Conservation (phyloP, 2,888 invertebrate species). For the Monochamus alternatus region DNA sequence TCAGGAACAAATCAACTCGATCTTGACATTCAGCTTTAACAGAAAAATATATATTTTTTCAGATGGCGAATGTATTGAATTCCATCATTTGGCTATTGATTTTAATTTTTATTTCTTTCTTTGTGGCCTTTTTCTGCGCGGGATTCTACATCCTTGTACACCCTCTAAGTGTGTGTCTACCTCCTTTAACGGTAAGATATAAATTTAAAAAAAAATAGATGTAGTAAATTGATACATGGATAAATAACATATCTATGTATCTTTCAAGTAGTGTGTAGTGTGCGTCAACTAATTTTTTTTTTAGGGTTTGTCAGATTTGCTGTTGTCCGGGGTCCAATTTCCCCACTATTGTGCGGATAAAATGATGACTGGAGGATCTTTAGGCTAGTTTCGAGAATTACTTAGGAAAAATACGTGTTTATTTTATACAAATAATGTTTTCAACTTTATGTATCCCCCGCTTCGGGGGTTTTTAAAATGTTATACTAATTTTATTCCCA, state of each 20-base stretch:
- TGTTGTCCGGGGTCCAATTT: constrained; percentile 80
- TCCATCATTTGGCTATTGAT: constrained; percentile 82
- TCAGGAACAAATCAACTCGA: neutral
- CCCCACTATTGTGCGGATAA: constrained; percentile 81
- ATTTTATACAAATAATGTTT: constrained; percentile 7
- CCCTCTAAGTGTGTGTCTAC: constrained; percentile 81
- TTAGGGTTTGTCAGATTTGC: constrained; percentile 79
- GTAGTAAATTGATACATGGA: no score
- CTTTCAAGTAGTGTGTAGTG: no score
- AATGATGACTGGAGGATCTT: constrained; percentile 72
- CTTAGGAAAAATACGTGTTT: constrained; percentile 36
- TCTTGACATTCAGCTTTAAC: neutral
- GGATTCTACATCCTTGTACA: constrained; percentile 80
- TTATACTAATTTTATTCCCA: neutral
- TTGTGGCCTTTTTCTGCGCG: constrained; percentile 80
- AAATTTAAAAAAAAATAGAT: neutral
- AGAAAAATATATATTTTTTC: constrained; percentile 58
- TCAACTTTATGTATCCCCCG: neutral
- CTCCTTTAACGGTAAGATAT: constrained; percentile 77
- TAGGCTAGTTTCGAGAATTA: constrained; percentile 40
- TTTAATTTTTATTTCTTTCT: constrained; percentile 79
- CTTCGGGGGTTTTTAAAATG: neutral
- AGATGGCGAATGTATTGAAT: constrained; percentile 79
- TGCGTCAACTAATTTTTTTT: constrained; percentile 58
- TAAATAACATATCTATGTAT: no score